A percentile compares a stretch with the other conserved stretches of the same genome.
Conservation (phyloP, 2,113 vertebrate species). For the Dendrocopos noguchii region DNA sequence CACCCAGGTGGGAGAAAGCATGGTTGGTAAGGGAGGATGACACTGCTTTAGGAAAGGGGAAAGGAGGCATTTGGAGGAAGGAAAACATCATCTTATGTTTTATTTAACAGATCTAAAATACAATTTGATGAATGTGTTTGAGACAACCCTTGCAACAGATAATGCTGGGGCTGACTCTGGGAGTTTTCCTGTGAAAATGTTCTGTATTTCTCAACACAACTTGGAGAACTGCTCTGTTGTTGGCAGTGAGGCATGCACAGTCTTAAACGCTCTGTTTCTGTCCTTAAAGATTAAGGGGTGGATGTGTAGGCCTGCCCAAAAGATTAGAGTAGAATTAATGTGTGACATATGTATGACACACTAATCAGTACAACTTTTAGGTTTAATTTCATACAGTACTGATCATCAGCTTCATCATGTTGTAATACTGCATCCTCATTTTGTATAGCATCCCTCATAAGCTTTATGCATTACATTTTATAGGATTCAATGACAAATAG, state of each 20-base stretch:
- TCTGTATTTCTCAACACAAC: not conserved
- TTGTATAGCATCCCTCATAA: not conserved
- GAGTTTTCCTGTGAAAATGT: not conserved
- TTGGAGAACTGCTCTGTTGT: not conserved
- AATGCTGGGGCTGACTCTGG: not conserved
- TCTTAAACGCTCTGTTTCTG: not conserved
- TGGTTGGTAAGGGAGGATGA: not conserved
- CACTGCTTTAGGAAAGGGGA: fast-evolving
- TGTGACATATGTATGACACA: not conserved
- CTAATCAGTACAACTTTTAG: not conserved
- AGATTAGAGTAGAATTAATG: not conserved
- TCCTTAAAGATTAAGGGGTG: not conserved
- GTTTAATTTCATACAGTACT: not conserved
- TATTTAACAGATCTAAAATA: not conserved
- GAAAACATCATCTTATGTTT: not conserved
- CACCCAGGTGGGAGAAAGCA: not conserved
- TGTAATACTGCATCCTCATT: not conserved
- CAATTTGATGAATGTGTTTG: not conserved
- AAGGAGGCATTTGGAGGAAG: not conserved
- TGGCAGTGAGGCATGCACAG: not conserved
- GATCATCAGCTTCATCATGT: not conserved
- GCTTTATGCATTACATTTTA: not conserved
- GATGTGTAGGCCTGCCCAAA: not conserved
- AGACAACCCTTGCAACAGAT: not conserved
- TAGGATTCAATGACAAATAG: not conserved